phyloP scores from a whole-genome alignment of 2,113 vertebrate genomes.

The Tamias sibiricus region DNA sequence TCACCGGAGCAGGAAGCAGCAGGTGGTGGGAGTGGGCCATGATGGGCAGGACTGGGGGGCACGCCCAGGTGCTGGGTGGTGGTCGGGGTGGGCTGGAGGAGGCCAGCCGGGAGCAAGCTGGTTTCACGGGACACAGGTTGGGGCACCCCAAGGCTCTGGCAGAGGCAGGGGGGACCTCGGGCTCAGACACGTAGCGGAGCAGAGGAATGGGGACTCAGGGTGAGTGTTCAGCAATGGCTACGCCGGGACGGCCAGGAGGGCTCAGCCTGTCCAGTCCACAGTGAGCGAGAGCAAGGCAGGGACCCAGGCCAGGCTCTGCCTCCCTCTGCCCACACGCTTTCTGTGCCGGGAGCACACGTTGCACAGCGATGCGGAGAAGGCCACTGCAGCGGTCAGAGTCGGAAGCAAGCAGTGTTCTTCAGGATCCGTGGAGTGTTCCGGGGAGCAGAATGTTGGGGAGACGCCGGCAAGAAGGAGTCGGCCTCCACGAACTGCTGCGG shows the following conservation, averaged over 20 bases:
- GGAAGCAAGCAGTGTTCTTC: not conserved
- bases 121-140: not conserved
- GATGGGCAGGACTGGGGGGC: rapidly evolving
- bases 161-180: rapidly evolving
- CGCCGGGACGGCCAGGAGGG: not conserved
- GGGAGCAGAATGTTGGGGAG: not conserved
- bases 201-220: not conserved
- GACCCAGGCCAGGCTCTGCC: not conserved
- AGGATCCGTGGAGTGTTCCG: not conserved
- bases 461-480: not conserved
- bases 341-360: rapidly evolving
- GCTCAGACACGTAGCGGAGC: not conserved
- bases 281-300: too few relatives aligned
- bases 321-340: rapidly evolving
- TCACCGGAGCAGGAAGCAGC: not conserved
- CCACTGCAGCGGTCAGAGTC: too few relatives aligned
- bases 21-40: not conserved
- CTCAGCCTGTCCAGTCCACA: not conserved
- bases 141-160: not conserved
- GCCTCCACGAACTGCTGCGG: rapidly evolving
- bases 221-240: too few relatives aligned
- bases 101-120: too few relatives aligned
- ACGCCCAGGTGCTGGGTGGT: not conserved
- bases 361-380: not conserved
- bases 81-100: rapidly evolving